Percentiles rank a stretch among this genome's conserved stretches.
Conservation (phyloP, 1,140 invertebrate genomes). For the Sycophaga agraensis region DNA sequence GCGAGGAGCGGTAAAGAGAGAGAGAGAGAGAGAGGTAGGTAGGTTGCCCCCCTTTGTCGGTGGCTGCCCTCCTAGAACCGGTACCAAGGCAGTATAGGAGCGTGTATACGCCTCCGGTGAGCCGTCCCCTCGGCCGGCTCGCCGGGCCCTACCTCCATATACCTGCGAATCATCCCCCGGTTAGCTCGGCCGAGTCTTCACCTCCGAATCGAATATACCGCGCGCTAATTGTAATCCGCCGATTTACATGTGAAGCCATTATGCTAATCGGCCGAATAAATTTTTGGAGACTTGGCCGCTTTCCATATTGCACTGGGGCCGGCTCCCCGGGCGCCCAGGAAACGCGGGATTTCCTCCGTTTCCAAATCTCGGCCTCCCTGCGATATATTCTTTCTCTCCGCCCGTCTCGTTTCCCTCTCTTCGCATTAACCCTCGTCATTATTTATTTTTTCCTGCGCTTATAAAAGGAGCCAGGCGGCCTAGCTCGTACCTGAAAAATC, state of each 20-base stretch:
- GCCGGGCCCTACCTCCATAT: no score
- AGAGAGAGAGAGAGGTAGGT: neutral
- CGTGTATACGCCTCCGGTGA: neutral
- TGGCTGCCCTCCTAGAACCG: constrained; percentile 48
- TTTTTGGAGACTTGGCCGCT: no score
- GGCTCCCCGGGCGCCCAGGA: no score
- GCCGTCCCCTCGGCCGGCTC: neutral
- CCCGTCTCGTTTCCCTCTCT: neutral
- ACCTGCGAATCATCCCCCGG: no score
- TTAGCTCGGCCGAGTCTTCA: constrained; percentile 7
- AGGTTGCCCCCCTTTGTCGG: constrained; percentile 48
- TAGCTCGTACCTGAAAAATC: constrained; percentile 22
- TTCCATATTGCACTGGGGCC: no score
- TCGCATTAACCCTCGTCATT: no score
- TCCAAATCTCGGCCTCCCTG: constrained; percentile 11
- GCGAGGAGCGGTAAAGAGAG: no score
- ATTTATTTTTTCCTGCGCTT: neutral
- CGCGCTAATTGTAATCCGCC: no score
- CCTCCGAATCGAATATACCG: neutral
- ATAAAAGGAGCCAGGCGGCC: neutral
- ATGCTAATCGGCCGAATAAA: no score
- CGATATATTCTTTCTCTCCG: constrained; percentile 19
- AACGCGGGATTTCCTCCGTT: neutral
- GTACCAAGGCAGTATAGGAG: no score
- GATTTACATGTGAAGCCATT: no score